These are phyloP conservation scores for Mimas tiliae DNA, from an alignment of 2,888 invertebrate genomes.

Conservation along the genomic window DNA sequence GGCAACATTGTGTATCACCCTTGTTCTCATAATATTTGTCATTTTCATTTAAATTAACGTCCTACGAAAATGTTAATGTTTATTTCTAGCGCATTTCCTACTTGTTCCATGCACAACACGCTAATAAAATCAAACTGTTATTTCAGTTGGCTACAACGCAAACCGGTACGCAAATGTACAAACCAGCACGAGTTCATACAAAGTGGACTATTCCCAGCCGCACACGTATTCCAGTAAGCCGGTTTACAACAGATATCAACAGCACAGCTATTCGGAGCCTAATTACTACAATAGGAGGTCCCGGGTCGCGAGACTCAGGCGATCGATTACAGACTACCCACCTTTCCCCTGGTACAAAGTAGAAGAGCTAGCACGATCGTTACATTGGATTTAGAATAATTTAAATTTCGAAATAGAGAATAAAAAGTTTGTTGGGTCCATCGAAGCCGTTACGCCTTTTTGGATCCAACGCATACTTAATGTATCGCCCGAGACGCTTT, in stretches of 20 bases:
- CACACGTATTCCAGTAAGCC: conserved; percentile 74
- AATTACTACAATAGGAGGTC: conserved; percentile 78
- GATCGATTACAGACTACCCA: conserved; percentile 79
- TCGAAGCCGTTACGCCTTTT: conserved; percentile 68
- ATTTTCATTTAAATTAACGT: too few species aligned
- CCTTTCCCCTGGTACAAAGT: conserved; percentile 93
- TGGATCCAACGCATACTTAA: conserved; percentile 77
- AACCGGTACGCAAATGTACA: conserved; percentile 72
- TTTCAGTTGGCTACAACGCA: conserved; percentile 70
- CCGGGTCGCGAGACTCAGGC: conserved; percentile 65
- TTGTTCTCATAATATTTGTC: too few species aligned
- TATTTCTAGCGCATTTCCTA: not conserved
- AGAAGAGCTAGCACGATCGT: conserved; percentile 87
- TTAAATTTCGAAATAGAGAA: conserved; percentile 44
- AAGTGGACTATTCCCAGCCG: conserved; percentile 80
- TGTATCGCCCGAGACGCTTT: conserved; percentile 60
- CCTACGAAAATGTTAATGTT: not conserved
- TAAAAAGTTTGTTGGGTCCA: conserved; percentile 76
- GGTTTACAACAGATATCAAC: conserved; percentile 76
- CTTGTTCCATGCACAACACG: conserved; percentile 3
- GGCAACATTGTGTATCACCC: too few species aligned
- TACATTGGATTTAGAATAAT: conserved; percentile 86
- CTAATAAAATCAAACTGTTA: conserved; percentile 27
- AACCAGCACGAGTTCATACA: conserved; percentile 78
- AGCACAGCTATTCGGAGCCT: conserved; percentile 65